Evolutionary conservation across 2,888 invertebrate genomes (phyloP).

Genomic region (Drosophila quinaria): DNA sequence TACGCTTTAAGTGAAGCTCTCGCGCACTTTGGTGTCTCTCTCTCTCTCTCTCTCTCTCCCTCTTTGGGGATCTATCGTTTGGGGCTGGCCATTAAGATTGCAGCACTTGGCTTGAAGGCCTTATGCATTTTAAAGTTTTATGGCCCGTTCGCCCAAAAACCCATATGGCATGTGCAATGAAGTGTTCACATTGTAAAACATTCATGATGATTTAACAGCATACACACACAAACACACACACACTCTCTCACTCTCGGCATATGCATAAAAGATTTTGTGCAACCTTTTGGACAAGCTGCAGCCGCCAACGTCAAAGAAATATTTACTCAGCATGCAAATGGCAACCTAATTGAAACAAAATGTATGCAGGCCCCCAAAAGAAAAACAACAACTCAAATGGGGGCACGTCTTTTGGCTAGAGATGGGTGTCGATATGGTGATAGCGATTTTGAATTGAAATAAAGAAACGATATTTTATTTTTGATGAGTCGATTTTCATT

Average conservation of each 20-base stretch:
- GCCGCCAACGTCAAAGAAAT: slow-evolving; percentile 56
- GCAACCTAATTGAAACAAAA: slow-evolving; percentile 73
- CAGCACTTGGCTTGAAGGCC: slow-evolving; percentile 55
- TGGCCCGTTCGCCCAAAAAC: slow-evolving; percentile 39
- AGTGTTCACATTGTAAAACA: slow-evolving; percentile 73
- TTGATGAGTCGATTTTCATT: too few species aligned
- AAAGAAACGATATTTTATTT: too few species aligned
- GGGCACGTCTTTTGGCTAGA: not conserved
- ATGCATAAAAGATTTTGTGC: slow-evolving; percentile 35
- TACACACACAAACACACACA: slow-evolving; percentile 28
- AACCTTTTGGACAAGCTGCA: slow-evolving; percentile 42
- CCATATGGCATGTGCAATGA: slow-evolving; percentile 67
- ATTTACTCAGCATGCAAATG: slow-evolving; percentile 72
- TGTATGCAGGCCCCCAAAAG: slow-evolving; percentile 17
- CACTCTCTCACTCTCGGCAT: slow-evolving; percentile 13
- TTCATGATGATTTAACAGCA: slow-evolving; percentile 72
- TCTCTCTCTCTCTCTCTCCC: not conserved
- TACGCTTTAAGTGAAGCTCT: slow-evolving; percentile 37
- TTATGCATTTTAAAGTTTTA: slow-evolving; percentile 80
- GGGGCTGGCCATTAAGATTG: slow-evolving; percentile 62
- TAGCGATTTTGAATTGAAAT: too few species aligned
- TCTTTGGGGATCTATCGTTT: slow-evolving; percentile 7
- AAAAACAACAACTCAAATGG: slow-evolving; percentile 10
- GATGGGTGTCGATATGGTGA: not conserved
- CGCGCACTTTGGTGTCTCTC: not conserved